These are phyloP conservation scores for Acrocephalus arundinaceus DNA, from an alignment of 2,113 vertebrate species.

Conservation along the genomic window DNA sequence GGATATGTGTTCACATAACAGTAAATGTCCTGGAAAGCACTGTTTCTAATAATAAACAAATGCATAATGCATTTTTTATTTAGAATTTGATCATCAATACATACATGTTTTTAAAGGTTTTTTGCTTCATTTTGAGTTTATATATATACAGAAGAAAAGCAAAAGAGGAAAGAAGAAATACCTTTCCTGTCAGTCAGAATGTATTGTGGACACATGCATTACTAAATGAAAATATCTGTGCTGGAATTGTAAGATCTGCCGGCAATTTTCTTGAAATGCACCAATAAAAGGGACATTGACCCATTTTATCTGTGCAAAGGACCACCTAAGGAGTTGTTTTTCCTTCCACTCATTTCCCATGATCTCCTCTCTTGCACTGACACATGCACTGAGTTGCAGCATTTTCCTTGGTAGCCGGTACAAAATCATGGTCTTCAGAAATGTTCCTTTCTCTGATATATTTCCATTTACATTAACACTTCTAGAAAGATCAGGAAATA, in stretches of 20 bases:
- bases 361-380: not conserved
- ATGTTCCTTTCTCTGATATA: not conserved
- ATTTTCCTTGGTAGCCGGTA: not conserved
- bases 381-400: not conserved
- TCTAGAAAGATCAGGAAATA: not conserved
- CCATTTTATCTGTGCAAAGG: not conserved
- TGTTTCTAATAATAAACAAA: not conserved
- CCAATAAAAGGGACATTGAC: not conserved
- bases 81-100: not conserved
- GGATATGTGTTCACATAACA: accelerated
- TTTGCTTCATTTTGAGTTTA: not conserved
- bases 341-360: not conserved
- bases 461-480: not conserved
- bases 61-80: not conserved
- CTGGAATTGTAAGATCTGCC: not conserved
- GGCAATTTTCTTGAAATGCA: not conserved
- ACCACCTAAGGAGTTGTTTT: not conserved
- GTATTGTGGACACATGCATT: not conserved
- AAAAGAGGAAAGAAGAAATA: not conserved
- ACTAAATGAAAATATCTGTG: not conserved
- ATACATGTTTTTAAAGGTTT: not conserved
- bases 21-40: not conserved
- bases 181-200: not conserved
- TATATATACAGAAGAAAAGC: not conserved
- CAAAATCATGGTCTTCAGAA: not conserved